Base-by-base conservation (phyloP, 2,888 invertebrate genomes). In the Phania funesta region DNA sequence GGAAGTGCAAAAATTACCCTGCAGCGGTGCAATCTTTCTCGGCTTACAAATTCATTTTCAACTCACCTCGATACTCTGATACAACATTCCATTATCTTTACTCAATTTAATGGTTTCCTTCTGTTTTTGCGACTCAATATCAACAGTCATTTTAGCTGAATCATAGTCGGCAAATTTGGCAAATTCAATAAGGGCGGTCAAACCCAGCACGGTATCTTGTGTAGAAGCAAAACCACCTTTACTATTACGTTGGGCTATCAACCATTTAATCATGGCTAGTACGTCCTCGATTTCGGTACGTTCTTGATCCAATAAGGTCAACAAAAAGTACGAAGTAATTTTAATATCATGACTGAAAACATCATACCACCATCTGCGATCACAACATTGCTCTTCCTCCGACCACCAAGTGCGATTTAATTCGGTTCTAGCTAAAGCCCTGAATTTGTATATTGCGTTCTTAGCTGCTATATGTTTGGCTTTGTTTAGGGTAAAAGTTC, bases 341-440 rank as follows among this genome's bases (percentile, higher is more conserved):
- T n/a, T n/a, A n/a, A 50, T 0, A 84, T 85, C 18, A 87, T 88
- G 0, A 89, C 6, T 6, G 5, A 3, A 29, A 1, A 86, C 0
- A 88, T 89, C 13, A 87, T 86, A 60, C 88, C 89, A 11, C 90
- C 87, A 67, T 89, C 89, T 20, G 85, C 83, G 41, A 88, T 88
- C 73, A 83, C 85, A 1, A 86, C 62, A 87, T 87, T 13, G 68
- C 52, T 91, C 87, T 0, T 91, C 89, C 11, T 91, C 90, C 50
- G 94, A 94, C 98, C 98, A 98, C 95, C 96, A 97, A 86, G 95
- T 94, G 86, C 93, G 92, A 65, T 94, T 95, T 2, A 86, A 92
- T 65, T 92, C 91, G 22, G 93, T 90, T 83, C 92, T 91, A 78
- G 92, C 92, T 84, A 94, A 93, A 1, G 95, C 94, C 3, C 92